phyloP scores from a whole-genome alignment of 2,888 invertebrate genomes.

The Parasteatoda lunata region DNA sequence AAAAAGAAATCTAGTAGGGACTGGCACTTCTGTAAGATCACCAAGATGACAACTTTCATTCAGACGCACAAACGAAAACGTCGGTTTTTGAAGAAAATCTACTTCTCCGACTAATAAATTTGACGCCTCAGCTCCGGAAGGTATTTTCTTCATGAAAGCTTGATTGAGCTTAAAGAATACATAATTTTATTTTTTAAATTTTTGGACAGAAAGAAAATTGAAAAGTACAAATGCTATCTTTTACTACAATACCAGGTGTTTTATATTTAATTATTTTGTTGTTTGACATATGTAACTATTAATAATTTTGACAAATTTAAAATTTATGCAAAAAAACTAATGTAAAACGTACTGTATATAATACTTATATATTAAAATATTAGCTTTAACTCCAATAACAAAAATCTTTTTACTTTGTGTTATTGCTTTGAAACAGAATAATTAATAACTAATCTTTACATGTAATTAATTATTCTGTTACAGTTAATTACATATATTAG shows the following conservation, averaged over 20 bases:
- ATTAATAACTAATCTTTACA: too few relatives aligned
- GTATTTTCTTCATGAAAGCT: slow-evolving; percentile 71
- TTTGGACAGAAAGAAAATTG: background rate
- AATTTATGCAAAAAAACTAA: too few relatives aligned
- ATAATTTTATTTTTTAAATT: background rate
- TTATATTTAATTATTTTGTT: too few relatives aligned
- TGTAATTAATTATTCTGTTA: too few relatives aligned
- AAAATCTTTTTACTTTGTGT: too few relatives aligned
- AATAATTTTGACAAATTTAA: too few relatives aligned
- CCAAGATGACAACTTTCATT: slow-evolving; percentile 72
- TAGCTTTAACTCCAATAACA: too few relatives aligned
- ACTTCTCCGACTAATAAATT: slow-evolving; percentile 71
- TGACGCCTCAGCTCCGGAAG: slow-evolving; percentile 71
- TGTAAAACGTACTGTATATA: too few relatives aligned
- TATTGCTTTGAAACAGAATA: too few relatives aligned
- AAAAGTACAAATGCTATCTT: background rate
- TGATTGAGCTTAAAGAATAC: slow-evolving; percentile 68
- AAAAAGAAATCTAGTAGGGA: slow-evolving; percentile 75
- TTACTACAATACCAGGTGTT: background rate
- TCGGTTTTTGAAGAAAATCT: slow-evolving; percentile 70
- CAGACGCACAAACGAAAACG: slow-evolving; percentile 72
- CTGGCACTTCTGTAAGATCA: slow-evolving; percentile 72
- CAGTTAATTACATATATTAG: too few relatives aligned
- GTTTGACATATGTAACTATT: too few relatives aligned
- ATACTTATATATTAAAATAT: too few relatives aligned